Base-by-base conservation (phyloP, 2,888 invertebrate genomes). In the Euplagia quadripunctaria region DNA sequence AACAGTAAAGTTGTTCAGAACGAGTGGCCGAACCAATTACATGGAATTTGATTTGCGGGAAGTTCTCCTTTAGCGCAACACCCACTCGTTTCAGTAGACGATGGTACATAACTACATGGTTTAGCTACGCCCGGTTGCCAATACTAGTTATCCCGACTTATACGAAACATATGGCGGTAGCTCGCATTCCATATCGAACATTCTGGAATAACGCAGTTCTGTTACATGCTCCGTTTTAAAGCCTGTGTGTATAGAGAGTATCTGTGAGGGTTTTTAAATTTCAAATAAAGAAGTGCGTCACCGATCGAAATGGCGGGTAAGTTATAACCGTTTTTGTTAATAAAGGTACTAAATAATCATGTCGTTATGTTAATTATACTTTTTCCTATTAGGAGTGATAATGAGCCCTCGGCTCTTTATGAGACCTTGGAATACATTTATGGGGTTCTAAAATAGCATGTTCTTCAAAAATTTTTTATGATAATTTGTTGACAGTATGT, bases 121-220 rank as follows among this genome's bases (percentile, higher is more conserved):
- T 73, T 78, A 69, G 79, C 75, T 75, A 81, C 81, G 82, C 80
- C 77, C 83, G 79, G 78, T 82, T 86, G 88, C 89, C 87, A 89
- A 89, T 90, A 87, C 89, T 85, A 87, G 87, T 84, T 88, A 90
- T 88, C 85, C 87, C 87, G 84, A 82, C 82, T 88, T 85, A 86
- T 89, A 92, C 87, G 88, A 93, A 94, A 93, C 94, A 93, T 93
- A 93, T 93, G 94, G 91, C 91, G 86, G 86, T 87, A 86, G 87
- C 76, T 73, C 88, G 87, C 91, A 91, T 91, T 92, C 90, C 91
- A 84, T 77, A 78, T 83, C 86, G 90, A 90, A 89, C 87, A 84
- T 88, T 92, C 94, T 90, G 91, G 92, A 93, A 88, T 88, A 88
- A 88, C 89, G 89, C 93, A 93, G 93, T 92, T 84, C 87, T 85